These are phyloP conservation scores for Hipparchia sbordonii DNA, from an alignment of 2,888 invertebrate species.

Conservation along the genomic window DNA sequence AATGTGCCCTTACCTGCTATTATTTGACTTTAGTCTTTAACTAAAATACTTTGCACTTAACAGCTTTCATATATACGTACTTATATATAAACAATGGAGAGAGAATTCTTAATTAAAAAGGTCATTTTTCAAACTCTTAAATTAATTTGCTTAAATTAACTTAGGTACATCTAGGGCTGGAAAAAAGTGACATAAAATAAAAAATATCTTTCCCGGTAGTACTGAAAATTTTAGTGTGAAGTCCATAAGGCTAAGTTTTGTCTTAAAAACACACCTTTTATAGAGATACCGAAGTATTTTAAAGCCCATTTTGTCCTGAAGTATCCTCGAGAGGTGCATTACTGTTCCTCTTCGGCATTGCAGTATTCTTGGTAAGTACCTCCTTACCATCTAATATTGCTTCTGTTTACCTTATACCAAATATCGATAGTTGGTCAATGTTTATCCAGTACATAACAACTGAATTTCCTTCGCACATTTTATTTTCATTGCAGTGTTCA, in stretches of 20 bases:
- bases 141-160: too few relatives aligned
- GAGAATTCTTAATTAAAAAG: too few relatives aligned
- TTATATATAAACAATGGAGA: too few relatives aligned
- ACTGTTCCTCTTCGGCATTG: constrained; percentile 11
- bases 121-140: too few relatives aligned
- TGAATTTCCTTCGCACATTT: too few relatives aligned
- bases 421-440: neutral
- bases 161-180: too few relatives aligned
- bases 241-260: neutral
- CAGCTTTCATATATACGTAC: neutral
- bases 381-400: neutral
- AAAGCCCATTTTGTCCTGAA: constrained; percentile 12
- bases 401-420: neutral
- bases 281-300: constrained; percentile 15
- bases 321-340: constrained; percentile 5
- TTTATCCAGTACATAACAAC: neutral
- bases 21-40: neutral
- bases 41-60: neutral
- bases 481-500: too few relatives aligned
- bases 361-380: constrained; percentile 9
- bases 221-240: neutral
- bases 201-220: too few relatives aligned
- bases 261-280: constrained; percentile 3
- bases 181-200: too few relatives aligned
- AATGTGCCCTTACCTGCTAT: constrained; percentile 1